Base-by-base conservation (phyloP, 2,113 vertebrate species). In the Syngnathus scovelli region DNA sequence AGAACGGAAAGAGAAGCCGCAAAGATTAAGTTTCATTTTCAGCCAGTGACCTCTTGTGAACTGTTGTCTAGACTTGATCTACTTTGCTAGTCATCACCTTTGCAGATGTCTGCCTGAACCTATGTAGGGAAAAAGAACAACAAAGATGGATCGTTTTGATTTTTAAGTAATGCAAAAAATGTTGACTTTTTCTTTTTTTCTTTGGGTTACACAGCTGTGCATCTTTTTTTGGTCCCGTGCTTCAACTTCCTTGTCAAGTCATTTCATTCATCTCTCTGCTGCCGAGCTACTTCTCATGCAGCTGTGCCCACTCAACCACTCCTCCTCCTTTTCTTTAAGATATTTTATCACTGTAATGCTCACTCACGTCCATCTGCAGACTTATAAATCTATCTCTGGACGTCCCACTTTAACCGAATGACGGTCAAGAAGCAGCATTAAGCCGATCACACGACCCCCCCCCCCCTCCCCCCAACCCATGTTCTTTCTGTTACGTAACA, bases 401-500 rank as follows among this genome's bases (percentile, higher is more conserved):
- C 72, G 60, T 66, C 33, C 58, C n/a, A 68, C 33, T 67, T 71
- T 72, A 68, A 33, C 44, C 78, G 54, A 63, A 75, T 46, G 56
- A 18, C 19, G 75, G 55, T 67, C 69, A 75, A 78, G 62, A 6
- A 70, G 54, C 19, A 64, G 49, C 44, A 74, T 75, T 71, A 68
- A 69, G 37, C 68, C 59, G 60, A 73, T 61, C 71, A 12, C 48
- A n/a, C n/a, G n/a, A n/a, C 65, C 52, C 3, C 12, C 46, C 2
- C 36, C 73, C 65, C 58, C 70, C 64, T 49, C 33, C 43, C 67
- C 37, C 2, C 41, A 6, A 10, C 41, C 4, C 41, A 9, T 23
- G 27, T 52, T 77, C 64, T 67, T 49, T 51, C 43, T 61, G 67
- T 87, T 90, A 85, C 60, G 64, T 66, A 90, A 91, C 54, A 83